Evolutionary conservation across 1,140 invertebrate genomes (phyloP).

Genomic region (Hycleus cichorii): DNA sequence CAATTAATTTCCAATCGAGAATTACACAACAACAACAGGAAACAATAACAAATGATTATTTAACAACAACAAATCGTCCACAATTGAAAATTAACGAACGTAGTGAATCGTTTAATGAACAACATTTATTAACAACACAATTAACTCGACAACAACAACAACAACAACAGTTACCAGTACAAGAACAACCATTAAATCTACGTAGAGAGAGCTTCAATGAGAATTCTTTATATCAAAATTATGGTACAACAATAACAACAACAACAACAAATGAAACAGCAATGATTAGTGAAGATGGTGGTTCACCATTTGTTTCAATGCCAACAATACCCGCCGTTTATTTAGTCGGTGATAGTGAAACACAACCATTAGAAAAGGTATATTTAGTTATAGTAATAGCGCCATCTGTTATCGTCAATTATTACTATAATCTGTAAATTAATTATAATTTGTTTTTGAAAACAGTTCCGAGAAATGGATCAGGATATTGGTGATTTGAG

Average conservation of each 20-base stretch:
- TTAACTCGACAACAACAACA: conserved; percentile 11
- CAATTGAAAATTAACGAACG: conserved; percentile 32
- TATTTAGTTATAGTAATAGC: not conserved
- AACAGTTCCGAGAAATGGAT: conserved; percentile 57
- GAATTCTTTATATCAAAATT: conserved; percentile 27
- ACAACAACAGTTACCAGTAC: not conserved
- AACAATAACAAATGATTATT: not conserved
- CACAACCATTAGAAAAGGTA: conserved; percentile 62
- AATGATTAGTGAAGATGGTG: conserved; percentile 40
- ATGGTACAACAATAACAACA: conserved; percentile 26
- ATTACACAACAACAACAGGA: conserved; percentile 1
- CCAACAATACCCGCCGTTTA: conserved; percentile 53
- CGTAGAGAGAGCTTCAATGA: conserved; percentile 40
- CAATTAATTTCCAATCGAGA: conserved; percentile 37
- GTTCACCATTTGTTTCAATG: conserved; percentile 52
- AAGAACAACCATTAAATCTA: conserved; percentile 23
- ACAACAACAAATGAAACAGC: conserved; percentile 25
- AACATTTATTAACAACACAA: conserved; percentile 25
- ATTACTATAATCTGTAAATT: conserved; percentile 1
- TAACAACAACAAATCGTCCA: not conserved
- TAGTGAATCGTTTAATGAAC: conserved; percentile 37
- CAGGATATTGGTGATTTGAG: conserved; percentile 49
- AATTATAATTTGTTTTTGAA: too few relatives aligned
- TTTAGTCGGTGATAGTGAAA: conserved; percentile 42
- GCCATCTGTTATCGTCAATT: too few relatives aligned